These are phyloP conservation scores for Phocoena phocoena DNA, from an alignment of 2,113 vertebrate genomes.

Conservation along the genomic window DNA sequence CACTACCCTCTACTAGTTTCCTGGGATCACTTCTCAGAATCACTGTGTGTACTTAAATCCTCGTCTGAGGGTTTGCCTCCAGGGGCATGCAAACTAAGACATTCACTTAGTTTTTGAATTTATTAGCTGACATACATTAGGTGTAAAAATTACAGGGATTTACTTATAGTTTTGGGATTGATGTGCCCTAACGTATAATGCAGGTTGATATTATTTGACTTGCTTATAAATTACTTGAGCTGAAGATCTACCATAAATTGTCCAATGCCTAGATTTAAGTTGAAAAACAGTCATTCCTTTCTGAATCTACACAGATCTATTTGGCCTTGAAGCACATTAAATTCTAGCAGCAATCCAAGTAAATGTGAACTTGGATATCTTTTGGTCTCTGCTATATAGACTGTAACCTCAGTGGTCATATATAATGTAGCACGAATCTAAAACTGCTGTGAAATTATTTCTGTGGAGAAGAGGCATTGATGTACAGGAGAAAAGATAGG, in stretches of 20 bases:
- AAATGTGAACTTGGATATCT: constrained; percentile 4
- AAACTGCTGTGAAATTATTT: constrained; percentile 7
- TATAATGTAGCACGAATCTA: background rate
- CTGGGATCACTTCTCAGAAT: background rate
- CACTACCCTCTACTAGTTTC: background rate
- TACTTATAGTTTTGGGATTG: background rate
- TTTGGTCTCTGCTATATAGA: background rate
- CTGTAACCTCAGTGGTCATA: background rate
- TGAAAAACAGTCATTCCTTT: background rate
- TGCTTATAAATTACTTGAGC: background rate
- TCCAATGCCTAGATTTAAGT: background rate
- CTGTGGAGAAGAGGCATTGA: background rate
- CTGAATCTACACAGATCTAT: background rate
- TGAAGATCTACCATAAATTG: background rate
- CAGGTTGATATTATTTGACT: background rate
- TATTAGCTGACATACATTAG: background rate
- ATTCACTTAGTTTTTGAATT: background rate
- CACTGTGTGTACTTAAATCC: background rate
- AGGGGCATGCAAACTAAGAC: background rate
- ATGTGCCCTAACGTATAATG: background rate
- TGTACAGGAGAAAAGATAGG: background rate
- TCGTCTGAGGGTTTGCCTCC: background rate
- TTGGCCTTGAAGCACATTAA: background rate
- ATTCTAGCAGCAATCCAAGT: background rate
- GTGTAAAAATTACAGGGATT: background rate